phyloP scores from a whole-genome alignment of 2,888 invertebrate genomes.

The Caenorhabditis sp. region DNA sequence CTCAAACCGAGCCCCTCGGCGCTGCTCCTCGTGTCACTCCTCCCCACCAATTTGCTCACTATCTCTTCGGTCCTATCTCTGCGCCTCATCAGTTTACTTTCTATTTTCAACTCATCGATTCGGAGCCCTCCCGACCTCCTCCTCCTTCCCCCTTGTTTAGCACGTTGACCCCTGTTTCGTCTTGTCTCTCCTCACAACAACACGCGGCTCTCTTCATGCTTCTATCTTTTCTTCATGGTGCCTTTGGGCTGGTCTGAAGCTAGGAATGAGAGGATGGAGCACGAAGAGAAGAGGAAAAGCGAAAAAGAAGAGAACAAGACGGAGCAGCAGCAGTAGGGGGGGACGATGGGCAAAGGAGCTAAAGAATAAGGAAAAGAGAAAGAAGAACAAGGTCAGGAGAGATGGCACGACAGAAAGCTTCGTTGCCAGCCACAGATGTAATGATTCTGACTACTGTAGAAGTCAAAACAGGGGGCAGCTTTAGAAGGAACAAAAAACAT shows the following conservation, averaged over 20 bases:
- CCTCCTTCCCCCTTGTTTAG: constrained; percentile 48
- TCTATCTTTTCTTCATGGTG: constrained; percentile 51
- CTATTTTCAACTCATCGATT: constrained; percentile 41
- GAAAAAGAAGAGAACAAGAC: neutral
- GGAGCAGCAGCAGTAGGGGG: constrained; percentile 8
- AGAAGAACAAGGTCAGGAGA: constrained; percentile 30
- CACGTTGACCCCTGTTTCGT: constrained; percentile 59
- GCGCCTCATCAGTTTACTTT: constrained; percentile 44
- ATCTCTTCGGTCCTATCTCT: constrained; percentile 49
- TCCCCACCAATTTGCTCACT: constrained; percentile 53
- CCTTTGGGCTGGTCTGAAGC: constrained; percentile 47
- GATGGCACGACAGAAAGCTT: constrained; percentile 5
- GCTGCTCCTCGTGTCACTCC: constrained; percentile 37
- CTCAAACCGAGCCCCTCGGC: constrained; percentile 8
- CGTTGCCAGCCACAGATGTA: neutral
- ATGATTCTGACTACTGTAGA: constrained; percentile 19
- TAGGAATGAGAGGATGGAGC: constrained; percentile 9
- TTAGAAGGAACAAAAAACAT: constrained; percentile 25
- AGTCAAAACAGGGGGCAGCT: constrained; percentile 4
- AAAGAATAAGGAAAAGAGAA: constrained; percentile 15
- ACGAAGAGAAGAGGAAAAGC: constrained; percentile 13
- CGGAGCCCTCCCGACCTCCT: constrained; percentile 33
- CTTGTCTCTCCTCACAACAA: constrained; percentile 49
- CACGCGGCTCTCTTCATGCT: constrained; percentile 31
- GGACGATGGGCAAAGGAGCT: constrained; percentile 9